phyloP scores from a whole-genome alignment of 1,140 invertebrate genomes.

The Lethocerus indicus region DNA sequence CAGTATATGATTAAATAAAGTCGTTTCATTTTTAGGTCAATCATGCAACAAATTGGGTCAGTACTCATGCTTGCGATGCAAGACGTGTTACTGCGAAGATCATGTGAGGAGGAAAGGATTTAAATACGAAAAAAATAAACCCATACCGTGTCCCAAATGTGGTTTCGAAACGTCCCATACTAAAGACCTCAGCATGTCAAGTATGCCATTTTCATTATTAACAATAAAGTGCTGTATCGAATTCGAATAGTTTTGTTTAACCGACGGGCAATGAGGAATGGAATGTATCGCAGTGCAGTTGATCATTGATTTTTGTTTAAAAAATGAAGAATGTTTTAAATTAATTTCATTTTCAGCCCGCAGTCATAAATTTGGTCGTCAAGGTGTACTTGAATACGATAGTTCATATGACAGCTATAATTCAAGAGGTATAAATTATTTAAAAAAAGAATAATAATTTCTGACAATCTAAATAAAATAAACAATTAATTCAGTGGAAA shows the following conservation, averaged over 20 bases:
- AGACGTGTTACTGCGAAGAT: slow-evolving; percentile 92
- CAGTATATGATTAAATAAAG: not conserved
- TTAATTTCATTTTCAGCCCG: too few relatives aligned
- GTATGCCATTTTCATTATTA: slow-evolving; percentile 34
- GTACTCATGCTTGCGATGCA: slow-evolving; percentile 87
- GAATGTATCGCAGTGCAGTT: not conserved
- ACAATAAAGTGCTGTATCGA: not conserved
- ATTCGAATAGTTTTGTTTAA: too few relatives aligned
- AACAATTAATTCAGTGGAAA: too few relatives aligned
- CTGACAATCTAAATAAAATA: too few relatives aligned
- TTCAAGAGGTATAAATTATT: too few relatives aligned
- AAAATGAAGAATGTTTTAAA: too few relatives aligned
- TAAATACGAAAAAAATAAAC: slow-evolving; percentile 76
- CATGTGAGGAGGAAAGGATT: slow-evolving; percentile 85
- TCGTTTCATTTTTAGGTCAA: slow-evolving; percentile 46
- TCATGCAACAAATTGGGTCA: slow-evolving; percentile 88
- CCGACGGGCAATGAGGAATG: too few relatives aligned
- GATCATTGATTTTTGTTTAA: not conserved
- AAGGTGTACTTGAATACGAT: slow-evolving; percentile 44
- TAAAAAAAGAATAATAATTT: too few relatives aligned
- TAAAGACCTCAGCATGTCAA: slow-evolving; percentile 90
- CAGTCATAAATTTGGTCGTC: slow-evolving; percentile 68
- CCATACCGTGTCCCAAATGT: slow-evolving; percentile 90
- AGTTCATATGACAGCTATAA: too few relatives aligned
- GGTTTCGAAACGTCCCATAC: slow-evolving; percentile 78